Conservation (phyloP, 2,113 vertebrate genomes). For the Gobius niger region DNA sequence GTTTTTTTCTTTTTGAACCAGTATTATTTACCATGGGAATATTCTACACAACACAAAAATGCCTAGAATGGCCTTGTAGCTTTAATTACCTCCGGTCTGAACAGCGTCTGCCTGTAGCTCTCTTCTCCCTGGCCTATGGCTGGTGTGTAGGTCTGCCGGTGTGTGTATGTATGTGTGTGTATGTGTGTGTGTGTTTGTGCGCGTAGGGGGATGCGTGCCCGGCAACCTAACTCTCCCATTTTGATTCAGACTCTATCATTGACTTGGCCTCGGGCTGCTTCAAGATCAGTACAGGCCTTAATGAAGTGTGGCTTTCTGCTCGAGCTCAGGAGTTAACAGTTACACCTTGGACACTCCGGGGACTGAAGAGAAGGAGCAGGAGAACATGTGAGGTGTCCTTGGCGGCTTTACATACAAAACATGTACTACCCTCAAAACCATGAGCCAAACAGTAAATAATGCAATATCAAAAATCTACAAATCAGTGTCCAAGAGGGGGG, state of each 20-base stretch:
- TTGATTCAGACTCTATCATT: slow-evolving; percentile 52
- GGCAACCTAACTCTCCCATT: slow-evolving; percentile 49
- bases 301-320: slow-evolving; percentile 66
- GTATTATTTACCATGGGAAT: too few species aligned
- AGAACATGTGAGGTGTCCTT: slow-evolving; percentile 13
- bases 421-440: too few species aligned
- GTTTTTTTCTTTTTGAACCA: too few species aligned
- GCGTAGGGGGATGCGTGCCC: slow-evolving; percentile 33
- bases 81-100: slow-evolving; percentile 39
- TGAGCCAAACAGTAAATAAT: too few species aligned
- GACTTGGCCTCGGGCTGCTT: slow-evolving; percentile 52
- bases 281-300: slow-evolving; percentile 52
- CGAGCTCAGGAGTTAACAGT: slow-evolving; percentile 51
- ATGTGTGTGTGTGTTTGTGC: slow-evolving; percentile 12
- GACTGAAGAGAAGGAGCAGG: slow-evolving; percentile 15
- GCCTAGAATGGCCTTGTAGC: slow-evolving; percentile 11
- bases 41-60: not conserved
- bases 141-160: slow-evolving; percentile 32
- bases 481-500: too few species aligned
- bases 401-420: not conserved
- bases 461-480: too few species aligned
- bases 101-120: slow-evolving; percentile 22
- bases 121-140: slow-evolving; percentile 36
- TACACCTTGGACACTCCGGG: slow-evolving; percentile 47
- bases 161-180: slow-evolving; percentile 35